Evolutionary conservation across 2,113 vertebrate genomes (phyloP).

Genomic region (Anseranas semipalmata): DNA sequence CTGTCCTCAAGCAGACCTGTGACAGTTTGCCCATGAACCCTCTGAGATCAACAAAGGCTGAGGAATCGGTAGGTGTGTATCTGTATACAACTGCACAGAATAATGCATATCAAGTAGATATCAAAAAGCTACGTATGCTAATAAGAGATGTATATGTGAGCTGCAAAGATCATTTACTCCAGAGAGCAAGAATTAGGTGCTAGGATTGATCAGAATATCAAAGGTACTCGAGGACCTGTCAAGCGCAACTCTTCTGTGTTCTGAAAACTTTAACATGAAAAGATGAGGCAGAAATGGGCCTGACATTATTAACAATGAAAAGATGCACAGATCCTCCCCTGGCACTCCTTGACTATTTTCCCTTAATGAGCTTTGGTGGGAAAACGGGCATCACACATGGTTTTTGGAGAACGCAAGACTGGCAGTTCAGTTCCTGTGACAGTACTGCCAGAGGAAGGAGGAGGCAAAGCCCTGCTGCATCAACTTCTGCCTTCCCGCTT

Average conservation of each 20-base stretch:
- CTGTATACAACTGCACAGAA: not conserved
- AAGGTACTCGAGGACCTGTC: conserved; percentile 21
- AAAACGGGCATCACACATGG: not conserved
- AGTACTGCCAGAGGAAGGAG: not conserved
- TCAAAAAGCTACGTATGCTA: not conserved
- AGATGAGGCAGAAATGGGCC: conserved; percentile 15
- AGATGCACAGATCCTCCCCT: conserved; percentile 1
- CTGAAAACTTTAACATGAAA: conserved; percentile 43
- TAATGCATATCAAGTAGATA: not conserved
- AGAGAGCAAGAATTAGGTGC: not conserved
- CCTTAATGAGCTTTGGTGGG: conserved; percentile 54
- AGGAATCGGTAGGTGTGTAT: not conserved
- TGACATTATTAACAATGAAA: conserved; percentile 45
- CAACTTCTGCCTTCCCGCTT: not conserved
- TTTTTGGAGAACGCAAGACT: not conserved
- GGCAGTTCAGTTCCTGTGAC: not conserved
- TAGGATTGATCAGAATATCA: conserved; percentile 51
- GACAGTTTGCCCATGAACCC: not conserved
- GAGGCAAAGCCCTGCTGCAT: not conserved
- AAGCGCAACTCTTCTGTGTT: not conserved
- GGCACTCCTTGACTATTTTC: conserved; percentile 15
- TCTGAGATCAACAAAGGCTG: not conserved
- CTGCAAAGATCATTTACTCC: not conserved
- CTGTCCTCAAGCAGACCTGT: not conserved
- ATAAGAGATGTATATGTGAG: not conserved